Conservation (phyloP, 2,888 invertebrate species). For the Aphidoletes aphidimyza region DNA sequence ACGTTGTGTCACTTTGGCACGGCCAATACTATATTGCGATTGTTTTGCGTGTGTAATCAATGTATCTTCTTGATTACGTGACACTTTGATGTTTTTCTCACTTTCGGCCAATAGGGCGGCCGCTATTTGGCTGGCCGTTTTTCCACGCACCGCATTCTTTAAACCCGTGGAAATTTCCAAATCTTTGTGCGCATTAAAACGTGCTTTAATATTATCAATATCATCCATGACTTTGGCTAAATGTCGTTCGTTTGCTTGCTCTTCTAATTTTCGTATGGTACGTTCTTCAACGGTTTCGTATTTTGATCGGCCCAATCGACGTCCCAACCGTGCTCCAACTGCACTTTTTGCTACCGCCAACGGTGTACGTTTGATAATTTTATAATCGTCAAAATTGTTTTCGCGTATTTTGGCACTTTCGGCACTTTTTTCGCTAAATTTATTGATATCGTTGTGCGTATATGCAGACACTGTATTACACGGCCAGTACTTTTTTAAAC, state of each 20-base stretch:
- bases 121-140: slow-evolving; percentile 80
- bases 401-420: slow-evolving; percentile 71
- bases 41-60: background rate
- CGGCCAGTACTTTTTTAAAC: slow-evolving; percentile 74
- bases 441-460: slow-evolving; percentile 74
- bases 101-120: slow-evolving; percentile 73
- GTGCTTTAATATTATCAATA: slow-evolving; percentile 63
- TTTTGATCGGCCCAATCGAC: slow-evolving; percentile 37
- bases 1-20: slow-evolving; percentile 61
- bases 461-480: slow-evolving; percentile 74
- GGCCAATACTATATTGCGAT: slow-evolving; percentile 61
- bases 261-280: slow-evolving; percentile 68
- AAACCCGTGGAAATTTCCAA: slow-evolving; percentile 68
- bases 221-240: slow-evolving; percentile 68
- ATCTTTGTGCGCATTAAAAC: slow-evolving; percentile 62
- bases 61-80: slow-evolving; percentile 61
- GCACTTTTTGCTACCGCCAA: slow-evolving; percentile 69
- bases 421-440: slow-evolving; percentile 75
- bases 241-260: slow-evolving; percentile 71
- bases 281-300: slow-evolving; percentile 67
- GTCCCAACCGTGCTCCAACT: slow-evolving; percentile 68
- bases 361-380: slow-evolving; percentile 60
- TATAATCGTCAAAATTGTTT: slow-evolving; percentile 69
- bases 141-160: slow-evolving; percentile 72
- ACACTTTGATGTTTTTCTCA: slow-evolving; percentile 65